Conservation (phyloP, 2,888 invertebrate species). For the Mythimna loreyi region DNA sequence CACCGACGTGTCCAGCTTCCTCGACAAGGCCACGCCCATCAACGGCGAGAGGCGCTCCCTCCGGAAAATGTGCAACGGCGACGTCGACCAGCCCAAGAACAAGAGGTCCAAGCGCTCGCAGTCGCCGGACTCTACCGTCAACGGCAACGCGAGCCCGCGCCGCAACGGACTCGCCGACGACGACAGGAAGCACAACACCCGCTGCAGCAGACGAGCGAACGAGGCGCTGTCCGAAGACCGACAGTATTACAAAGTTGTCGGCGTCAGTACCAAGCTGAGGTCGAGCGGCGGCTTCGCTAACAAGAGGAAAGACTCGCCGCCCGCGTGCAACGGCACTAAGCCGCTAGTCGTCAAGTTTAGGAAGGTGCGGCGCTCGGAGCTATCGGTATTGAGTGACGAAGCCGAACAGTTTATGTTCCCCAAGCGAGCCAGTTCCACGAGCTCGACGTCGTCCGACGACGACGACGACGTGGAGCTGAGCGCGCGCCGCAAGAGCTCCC, state of each 20-base stretch:
- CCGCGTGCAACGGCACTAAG: conserved; percentile 90
- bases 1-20: conserved; percentile 93
- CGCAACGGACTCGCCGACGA: conserved; percentile 79
- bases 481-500: conserved; percentile 79
- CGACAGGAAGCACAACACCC: conserved; percentile 79
- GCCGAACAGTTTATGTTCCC: conserved; percentile 97
- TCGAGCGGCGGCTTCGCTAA: conserved; percentile 89
- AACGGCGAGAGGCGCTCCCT: conserved; percentile 83
- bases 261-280: conserved; percentile 92
- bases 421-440: conserved; percentile 91
- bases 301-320: conserved; percentile 79
- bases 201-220: conserved; percentile 76
- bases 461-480: conserved; percentile 88
- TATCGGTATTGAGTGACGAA: conserved; percentile 95
- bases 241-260: conserved; percentile 94
- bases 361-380: conserved; percentile 93
- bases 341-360: conserved; percentile 94
- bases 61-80: conserved; percentile 84
- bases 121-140: conserved; percentile 77
- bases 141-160: conserved; percentile 77
- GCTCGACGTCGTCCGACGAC: conserved; percentile 88
- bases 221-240: conserved; percentile 76
- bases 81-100: conserved; percentile 71
- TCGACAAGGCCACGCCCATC: conserved; percentile 90
- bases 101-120: conserved; percentile 79